Percentiles rank a stretch among this genome's conserved stretches.
Evolutionary conservation across 2,797 vertebrate species (phyloP).

Genomic region (Antrozous pallidus): DNA sequence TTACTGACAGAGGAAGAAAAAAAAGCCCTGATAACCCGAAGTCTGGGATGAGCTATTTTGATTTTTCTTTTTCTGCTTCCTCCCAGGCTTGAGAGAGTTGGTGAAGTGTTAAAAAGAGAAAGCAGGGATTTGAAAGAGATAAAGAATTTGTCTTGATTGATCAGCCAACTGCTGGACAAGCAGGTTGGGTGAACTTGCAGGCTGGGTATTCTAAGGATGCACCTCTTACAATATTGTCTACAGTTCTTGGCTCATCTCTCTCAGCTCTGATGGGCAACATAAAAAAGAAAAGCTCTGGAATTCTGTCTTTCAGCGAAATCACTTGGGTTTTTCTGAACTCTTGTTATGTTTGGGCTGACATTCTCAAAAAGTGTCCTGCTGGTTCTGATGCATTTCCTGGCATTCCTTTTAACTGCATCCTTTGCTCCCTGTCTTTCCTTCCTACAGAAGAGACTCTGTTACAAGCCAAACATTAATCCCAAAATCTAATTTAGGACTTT

Average conservation of each 20-base stretch:
- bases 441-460: constrained; percentile 8
- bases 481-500: neutral
- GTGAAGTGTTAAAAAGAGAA: constrained; percentile 31
- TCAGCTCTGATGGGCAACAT: neutral
- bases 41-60: neutral
- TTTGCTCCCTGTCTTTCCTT: constrained; percentile 2
- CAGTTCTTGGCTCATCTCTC: neutral
- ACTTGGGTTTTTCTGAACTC: neutral
- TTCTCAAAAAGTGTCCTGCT: constrained; percentile 30
- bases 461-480: neutral
- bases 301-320: constrained; percentile 38
- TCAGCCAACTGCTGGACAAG: neutral
- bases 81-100: neutral
- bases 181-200: constrained; percentile 27
- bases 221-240: neutral
- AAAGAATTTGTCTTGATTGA: constrained; percentile 36
- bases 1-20: neutral
- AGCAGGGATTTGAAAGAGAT: neutral
- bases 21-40: neutral
- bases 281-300: neutral
- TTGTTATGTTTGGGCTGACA: neutral
- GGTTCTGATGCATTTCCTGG: neutral
- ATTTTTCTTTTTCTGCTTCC: neutral
- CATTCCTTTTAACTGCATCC: neutral
- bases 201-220: neutral